These are phyloP conservation scores for Psilopogon haemacephalus DNA, from an alignment of 2,113 vertebrate species.

Conservation along the genomic window DNA sequence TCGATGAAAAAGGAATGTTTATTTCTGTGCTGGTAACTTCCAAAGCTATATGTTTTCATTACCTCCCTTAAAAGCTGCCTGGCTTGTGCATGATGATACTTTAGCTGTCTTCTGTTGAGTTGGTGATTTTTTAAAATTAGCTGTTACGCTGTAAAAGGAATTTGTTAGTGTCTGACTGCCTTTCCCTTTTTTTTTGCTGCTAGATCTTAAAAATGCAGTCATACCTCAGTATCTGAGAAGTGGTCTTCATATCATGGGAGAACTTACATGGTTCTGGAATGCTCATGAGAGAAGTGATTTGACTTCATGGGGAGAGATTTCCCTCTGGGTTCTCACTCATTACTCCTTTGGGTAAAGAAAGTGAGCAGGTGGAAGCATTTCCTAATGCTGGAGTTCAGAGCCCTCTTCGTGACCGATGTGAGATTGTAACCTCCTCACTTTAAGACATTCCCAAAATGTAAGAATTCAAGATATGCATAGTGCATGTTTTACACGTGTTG, in stretches of 20 bases:
- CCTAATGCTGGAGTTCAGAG: background rate
- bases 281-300: background rate
- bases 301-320: background rate
- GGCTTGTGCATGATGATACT: background rate
- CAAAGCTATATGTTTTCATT: background rate
- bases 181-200: background rate
- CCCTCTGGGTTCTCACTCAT: background rate
- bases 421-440: background rate
- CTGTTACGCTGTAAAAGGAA: background rate
- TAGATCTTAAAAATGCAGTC: background rate
- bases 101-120: background rate
- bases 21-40: background rate
- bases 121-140: background rate
- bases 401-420: background rate
- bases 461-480: rapidly evolving
- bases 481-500: background rate
- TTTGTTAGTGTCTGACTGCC: background rate
- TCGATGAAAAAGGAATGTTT: background rate
- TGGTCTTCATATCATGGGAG: background rate
- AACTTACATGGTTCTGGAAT: background rate
- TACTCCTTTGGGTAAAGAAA: background rate
- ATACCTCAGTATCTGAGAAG: background rate
- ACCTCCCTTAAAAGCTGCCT: background rate
- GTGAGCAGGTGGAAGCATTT: background rate
- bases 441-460: background rate